Base-by-base conservation (phyloP, 2,113 vertebrate genomes). In the Sylvietta virens region DNA sequence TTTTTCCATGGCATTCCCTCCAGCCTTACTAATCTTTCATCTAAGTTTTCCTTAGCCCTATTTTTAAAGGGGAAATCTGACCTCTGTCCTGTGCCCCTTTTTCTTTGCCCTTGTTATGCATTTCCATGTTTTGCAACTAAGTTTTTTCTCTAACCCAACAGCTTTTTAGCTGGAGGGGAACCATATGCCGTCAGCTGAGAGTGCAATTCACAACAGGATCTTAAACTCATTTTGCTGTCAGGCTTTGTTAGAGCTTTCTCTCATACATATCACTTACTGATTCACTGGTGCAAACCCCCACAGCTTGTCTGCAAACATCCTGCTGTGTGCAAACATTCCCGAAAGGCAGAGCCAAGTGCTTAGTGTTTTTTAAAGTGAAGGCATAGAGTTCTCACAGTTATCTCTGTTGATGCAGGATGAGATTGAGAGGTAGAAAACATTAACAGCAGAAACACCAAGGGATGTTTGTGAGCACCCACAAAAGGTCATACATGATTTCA, bases 51-150 rank as follows among this genome's bases (percentile, higher is more conserved):
- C 96, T 93, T 97, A 95, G 94, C 92, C 95, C 96, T 97, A 97
- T 96, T 96, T 97, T 96, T 96, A 97, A 96, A 97, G 96, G 94
- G 91, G 96, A 95, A 96, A 97, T 96, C 95, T 96, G 96, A 96
- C 96, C 96, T 96, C 94, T 94, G 86, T 96, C 92, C 94, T 94
- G 94, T 92, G 84, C 85, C 96, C 95, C 96, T 91, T 92, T 92
- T 96, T 94, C 91, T 95, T 92, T 96, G 94, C 86, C 91, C 96
- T 95, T 97, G 95, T 96, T 96, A 95, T 95, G 79, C 40, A 91
- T 91, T 91, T 92, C 74, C 66, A 72, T 83, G 72, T 90, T 95
- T 94, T 95, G 93, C 88, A 86, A 14, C 35, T 44, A 92, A 76
- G 67, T 37, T 88, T 93, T 83, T 44, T 90, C 31, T 78, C 60